These are phyloP conservation scores for Hermodice carunculata DNA, from an alignment of 2,888 invertebrate species.

Conservation along the genomic window DNA sequence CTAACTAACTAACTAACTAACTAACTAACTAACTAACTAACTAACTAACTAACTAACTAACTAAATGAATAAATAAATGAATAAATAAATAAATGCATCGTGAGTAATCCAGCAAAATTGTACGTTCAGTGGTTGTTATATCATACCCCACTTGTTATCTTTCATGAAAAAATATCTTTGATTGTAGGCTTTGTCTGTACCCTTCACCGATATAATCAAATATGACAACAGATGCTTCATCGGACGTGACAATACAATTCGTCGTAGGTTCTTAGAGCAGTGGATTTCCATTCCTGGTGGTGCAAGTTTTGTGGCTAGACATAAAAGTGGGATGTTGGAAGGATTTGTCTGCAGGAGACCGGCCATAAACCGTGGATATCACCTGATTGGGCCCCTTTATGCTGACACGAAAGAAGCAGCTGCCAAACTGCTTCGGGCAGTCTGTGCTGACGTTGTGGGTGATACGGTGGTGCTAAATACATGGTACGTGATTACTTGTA, in stretches of 20 bases:
- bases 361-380: background rate
- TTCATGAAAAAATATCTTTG: too few relatives aligned
- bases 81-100: too few relatives aligned
- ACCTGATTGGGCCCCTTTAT: slow-evolving; percentile 25
- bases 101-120: too few relatives aligned
- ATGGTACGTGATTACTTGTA: too few relatives aligned
- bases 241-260: slow-evolving; percentile 1
- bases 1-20: too few relatives aligned
- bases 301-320: slow-evolving; percentile 14
- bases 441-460: too few relatives aligned
- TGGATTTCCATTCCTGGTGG: slow-evolving; percentile 17
- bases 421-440: background rate
- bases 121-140: too few relatives aligned
- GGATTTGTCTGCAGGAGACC: slow-evolving; percentile 21
- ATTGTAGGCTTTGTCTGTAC: slow-evolving; percentile 12
- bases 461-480: too few relatives aligned
- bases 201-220: slow-evolving; percentile 22
- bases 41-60: too few relatives aligned
- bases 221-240: slow-evolving; percentile 32
- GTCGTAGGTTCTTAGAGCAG: slow-evolving; percentile 18
- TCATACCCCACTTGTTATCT: too few relatives aligned
- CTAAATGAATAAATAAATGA: too few relatives aligned
- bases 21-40: too few relatives aligned
- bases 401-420: slow-evolving; percentile 15
- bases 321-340: background rate